Base-by-base conservation (phyloP, 2,888 invertebrate genomes). In the Apodemia mormo region DNA sequence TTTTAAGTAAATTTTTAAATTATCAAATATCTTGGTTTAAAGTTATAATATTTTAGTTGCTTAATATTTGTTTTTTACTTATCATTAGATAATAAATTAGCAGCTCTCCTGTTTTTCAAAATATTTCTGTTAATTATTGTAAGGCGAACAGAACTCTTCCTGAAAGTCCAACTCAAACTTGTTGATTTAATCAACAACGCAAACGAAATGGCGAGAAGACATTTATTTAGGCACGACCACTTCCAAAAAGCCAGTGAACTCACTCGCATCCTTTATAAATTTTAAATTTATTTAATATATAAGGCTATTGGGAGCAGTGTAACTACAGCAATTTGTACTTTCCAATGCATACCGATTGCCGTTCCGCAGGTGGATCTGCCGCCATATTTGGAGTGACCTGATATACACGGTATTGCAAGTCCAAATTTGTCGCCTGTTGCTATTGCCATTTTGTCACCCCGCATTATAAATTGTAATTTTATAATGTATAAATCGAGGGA, bases 261-360 rank as follows among this genome's bases (percentile, higher is more conserved):
- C 49, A 14, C 52, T 52, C n/a, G 52, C 52, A 52, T 61, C 30
- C 61, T 61, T 61, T 30, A 61, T 61, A 61, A 61, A 33, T 61
- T 61, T 61, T 61, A 61, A 61, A 61, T 61, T 30, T 61, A 61
- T 61, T 61, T 61, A 61, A 61, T 61, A 61, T 61, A 61, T 33
- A 33, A 33, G 70, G 72, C 67, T 68, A 70, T 69, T 64, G 70
- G 69, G 70, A 70, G 72, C 69, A 68, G 73, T 69, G 70, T 69
- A 69, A 65, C 58, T 68, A 58, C 66, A 82, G 84, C 88, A 91
- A 92, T 91, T 90, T 89, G 89, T 90, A 88, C 91, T 90, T 90
- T 91, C 90, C 85, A 86, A 82, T 81, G 85, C 88, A 88, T 87
- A 83, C 88, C 88, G 77, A 88, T 86, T 72, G 77, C 76, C 74